Conservation (phyloP, 2,113 vertebrate species). For the Ictalurus punctatus region DNA sequence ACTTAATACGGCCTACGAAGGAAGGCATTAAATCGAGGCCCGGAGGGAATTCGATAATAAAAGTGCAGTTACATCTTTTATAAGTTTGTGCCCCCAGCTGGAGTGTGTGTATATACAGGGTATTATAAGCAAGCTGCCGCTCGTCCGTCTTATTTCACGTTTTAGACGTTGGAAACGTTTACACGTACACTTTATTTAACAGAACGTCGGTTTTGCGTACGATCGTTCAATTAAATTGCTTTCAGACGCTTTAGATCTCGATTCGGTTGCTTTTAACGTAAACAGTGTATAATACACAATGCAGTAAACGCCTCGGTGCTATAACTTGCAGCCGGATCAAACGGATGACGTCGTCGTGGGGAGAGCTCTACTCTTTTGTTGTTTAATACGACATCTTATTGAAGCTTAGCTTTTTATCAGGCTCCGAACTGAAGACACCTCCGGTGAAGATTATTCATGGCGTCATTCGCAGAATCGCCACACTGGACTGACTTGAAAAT, state of each 20-base stretch:
- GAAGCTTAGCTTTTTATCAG: not conserved
- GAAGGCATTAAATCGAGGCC: not conserved
- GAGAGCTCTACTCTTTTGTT: not conserved
- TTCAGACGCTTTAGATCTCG: not conserved
- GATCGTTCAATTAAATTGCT: not conserved
- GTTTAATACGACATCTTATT: not conserved
- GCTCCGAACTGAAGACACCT: not conserved
- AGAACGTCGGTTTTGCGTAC: not conserved
- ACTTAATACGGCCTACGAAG: not conserved
- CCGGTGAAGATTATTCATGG: no score
- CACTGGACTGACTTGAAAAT: no score
- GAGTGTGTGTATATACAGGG: not conserved
- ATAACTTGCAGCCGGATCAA: not conserved
- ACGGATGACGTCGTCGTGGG: not conserved
- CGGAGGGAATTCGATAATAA: not conserved
- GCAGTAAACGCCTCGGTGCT: not conserved
- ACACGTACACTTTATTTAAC: not conserved
- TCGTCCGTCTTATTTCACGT: not conserved
- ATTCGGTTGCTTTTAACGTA: not conserved
- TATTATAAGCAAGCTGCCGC: not conserved
- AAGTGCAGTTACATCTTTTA: not conserved
- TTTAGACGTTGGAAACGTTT: not conserved
- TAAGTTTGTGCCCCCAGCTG: not conserved
- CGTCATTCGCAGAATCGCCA: no score
- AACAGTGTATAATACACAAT: not conserved